A percentile compares a stretch with the other conserved stretches of the same genome.
These are phyloP conservation scores for Deilephila elpenor DNA, from an alignment of 2,888 invertebrate species.

Conservation along the genomic window DNA sequence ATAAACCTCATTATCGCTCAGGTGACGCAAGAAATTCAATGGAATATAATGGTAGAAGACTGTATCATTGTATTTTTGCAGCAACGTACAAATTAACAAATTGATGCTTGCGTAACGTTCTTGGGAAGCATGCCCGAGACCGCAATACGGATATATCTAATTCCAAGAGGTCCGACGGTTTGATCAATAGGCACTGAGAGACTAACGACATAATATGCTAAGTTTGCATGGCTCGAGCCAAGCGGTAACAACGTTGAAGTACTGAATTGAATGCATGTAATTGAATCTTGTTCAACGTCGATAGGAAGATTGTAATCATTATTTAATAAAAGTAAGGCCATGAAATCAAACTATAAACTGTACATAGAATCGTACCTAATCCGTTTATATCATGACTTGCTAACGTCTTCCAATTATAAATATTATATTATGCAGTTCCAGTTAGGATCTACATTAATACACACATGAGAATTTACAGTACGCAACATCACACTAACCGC, in stretches of 20 bases:
- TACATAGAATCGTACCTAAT: no score
- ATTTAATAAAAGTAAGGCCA: no score
- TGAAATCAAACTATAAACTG: no score
- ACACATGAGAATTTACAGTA: no score
- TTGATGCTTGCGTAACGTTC: slow-evolving; percentile 58
- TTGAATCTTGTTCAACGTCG: no score
- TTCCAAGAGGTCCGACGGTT: slow-evolving; percentile 9
- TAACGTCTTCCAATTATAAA: no score
- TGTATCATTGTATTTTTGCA: slow-evolving; percentile 33
- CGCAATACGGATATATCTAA: slow-evolving; percentile 35
- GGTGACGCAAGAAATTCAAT: slow-evolving; percentile 51
- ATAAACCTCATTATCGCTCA: slow-evolving; percentile 63
- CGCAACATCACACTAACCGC: no score
- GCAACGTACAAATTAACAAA: slow-evolving; percentile 57
- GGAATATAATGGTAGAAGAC: slow-evolving; percentile 1
- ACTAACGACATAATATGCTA: not conserved
- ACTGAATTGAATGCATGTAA: not conserved
- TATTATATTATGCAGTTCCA: no score
- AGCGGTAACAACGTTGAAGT: not conserved
- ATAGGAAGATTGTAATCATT: no score
- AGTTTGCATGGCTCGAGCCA: not conserved
- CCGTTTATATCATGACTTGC: no score
- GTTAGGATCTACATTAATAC: no score
- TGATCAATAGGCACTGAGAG: not conserved
- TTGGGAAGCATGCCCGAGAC: slow-evolving; percentile 39